Base-by-base conservation (phyloP, 2,797 vertebrate species). In the Syndactyla subalaris region DNA sequence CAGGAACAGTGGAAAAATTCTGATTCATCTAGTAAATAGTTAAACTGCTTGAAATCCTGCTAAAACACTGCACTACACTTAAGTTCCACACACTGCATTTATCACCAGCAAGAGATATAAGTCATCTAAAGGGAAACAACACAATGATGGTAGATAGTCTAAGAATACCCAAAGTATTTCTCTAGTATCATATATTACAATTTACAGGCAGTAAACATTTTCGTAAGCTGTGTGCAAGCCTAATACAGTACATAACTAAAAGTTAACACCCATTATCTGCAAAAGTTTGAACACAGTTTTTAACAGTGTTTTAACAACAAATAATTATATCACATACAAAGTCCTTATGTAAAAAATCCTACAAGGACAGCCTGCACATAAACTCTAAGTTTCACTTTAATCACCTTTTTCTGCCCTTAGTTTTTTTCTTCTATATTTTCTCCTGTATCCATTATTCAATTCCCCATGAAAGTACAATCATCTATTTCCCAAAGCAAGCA, bases 1-100 rank as follows among this genome's bases (percentile, higher is more conserved):
- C 24, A 92, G 67, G 52, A 86, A 90, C 7, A 93, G 83, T 3
- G 26, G 58, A 72, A 91, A 90, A 89, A 89, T 48, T 62, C 85
- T 73, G 43, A 85, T 49, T 49, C 2, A 3, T 45, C 73, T 66
- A 91, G 13, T 30, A 91, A 89, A 88, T 11, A 66, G 51, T 74
- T 87, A 91, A 93, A 89, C 70, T 73, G 24, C 59, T 92, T 74
- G 45, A 88, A 93, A 89, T 79, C 52, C 52, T 90, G 22, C 58
- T 94, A 78, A 88, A 86, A 90, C n/a, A 49, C 55, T 90, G 48
- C 45, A 59, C 89, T 92, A 66, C 39, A 66, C 45, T 85, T 46
- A 75, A 75, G 51, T 81, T 90, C 24, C 76, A 81, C n/a, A 66
- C 30, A 49, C 23, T 30, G 72, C 36, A 88, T 86, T 92, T 93